Evolutionary conservation across 2,113 vertebrate genomes (phyloP).

Genomic region (Equus quagga): DNA sequence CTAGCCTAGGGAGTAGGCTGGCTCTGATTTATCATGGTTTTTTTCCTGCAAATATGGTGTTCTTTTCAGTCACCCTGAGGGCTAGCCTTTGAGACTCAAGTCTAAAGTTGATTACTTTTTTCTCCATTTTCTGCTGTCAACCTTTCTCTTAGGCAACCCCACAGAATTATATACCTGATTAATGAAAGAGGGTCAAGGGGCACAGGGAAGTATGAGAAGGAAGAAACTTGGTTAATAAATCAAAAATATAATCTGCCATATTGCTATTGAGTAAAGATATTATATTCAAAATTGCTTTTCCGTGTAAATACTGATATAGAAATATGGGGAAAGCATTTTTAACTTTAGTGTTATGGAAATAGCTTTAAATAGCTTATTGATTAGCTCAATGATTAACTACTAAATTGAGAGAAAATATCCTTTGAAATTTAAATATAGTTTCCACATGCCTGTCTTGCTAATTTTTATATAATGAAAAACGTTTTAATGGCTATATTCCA

Average conservation of each 20-base stretch:
- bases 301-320: slow-evolving; percentile 14
- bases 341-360: slow-evolving; percentile 22
- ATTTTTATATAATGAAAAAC: slow-evolving; percentile 40
- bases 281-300: slow-evolving; percentile 58
- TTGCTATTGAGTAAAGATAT: background rate
- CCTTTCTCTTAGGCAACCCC: background rate
- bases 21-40: background rate
- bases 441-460: slow-evolving; percentile 45
- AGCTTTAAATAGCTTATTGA: slow-evolving; percentile 12
- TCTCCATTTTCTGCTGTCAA: background rate
- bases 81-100: background rate
- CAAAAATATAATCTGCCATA: background rate
- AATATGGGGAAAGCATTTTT: slow-evolving; percentile 57
- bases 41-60: background rate
- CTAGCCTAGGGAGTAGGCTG: background rate
- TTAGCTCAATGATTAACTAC: slow-evolving; percentile 55
- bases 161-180: background rate
- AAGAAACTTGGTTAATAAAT: background rate
- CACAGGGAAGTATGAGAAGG: background rate
- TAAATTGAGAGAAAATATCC: slow-evolving; percentile 54
- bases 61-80: background rate
- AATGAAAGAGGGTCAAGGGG: background rate
- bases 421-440: slow-evolving; percentile 63
- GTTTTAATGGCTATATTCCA: slow-evolving; percentile 19
- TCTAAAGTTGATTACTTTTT: background rate